These are phyloP conservation scores for Limnephilus marmoratus DNA, from an alignment of 2,888 invertebrate species.

Conservation along the genomic window DNA sequence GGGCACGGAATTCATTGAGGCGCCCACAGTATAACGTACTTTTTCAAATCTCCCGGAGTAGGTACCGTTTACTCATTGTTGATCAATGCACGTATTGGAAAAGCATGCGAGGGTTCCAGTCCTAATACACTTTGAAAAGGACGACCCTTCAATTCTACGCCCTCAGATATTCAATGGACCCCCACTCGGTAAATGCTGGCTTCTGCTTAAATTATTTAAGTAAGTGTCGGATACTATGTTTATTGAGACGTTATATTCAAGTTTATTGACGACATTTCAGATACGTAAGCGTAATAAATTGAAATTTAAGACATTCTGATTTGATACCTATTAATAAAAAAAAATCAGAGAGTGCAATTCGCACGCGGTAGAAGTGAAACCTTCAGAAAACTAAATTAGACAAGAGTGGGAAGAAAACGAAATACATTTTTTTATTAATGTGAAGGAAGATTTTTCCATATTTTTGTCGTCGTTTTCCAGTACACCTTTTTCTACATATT, in stretches of 20 bases:
- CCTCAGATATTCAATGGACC: conserved; percentile 26
- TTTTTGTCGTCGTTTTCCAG: no score
- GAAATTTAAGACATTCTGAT: neutral
- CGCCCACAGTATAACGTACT: conserved; percentile 57
- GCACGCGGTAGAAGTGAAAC: no score
- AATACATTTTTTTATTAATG: no score
- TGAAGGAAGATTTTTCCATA: no score
- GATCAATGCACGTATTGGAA: conserved; percentile 55
- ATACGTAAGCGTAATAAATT: neutral
- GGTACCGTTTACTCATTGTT: conserved; percentile 54
- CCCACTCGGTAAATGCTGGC: conserved; percentile 36
- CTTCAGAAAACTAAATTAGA: no score
- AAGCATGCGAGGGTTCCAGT: conserved; percentile 45
- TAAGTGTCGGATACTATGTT: neutral
- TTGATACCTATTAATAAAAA: no score
- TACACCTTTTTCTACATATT: no score
- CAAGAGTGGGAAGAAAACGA: no score
- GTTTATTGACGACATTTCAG: neutral
- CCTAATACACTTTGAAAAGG: conserved; percentile 61
- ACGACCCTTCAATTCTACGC: conserved; percentile 55
- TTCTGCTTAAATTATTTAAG: neutral
- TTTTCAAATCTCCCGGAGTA: conserved; percentile 54
- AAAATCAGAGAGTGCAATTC: no score
- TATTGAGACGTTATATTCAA: neutral
- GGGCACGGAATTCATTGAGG: conserved; percentile 38